Evolutionary conservation across 2,113 vertebrate genomes (phyloP), one percentile per base, ranked within the genome.

Genomic region (Brachionichthys hirsutus): DNA sequence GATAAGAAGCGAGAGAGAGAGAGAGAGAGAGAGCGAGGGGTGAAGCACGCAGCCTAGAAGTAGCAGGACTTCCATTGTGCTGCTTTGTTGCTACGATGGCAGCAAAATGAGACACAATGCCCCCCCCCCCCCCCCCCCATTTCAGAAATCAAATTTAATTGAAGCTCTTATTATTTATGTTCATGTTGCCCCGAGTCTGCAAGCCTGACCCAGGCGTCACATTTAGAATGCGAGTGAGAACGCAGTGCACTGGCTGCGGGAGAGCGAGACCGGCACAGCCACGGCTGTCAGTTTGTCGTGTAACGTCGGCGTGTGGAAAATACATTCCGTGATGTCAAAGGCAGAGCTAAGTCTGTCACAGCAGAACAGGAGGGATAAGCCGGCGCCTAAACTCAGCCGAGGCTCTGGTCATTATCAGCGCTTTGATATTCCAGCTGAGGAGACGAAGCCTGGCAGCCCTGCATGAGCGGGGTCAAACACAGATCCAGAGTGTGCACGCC

Each of bases 371-470:
- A 54, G 50, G 48, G 68, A 58, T 64, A 62, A 80, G 64, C 63
- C n/a, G 44, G 34, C 3, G 44, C 72, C 84, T 83, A 89, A 85
- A 86, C 81, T 89, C 90, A 89, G 85, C 58, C 51, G 17, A 58
- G 53, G 58, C 82, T 74, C 70, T 78, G 54, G 75, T 81, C 82
- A 70, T 88, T 87, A 91, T 90, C 89, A 34, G 57, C 30, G 50
- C 62, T 53, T 67, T 68, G 73, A 82, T 65, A 64, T 73, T 50
- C 40, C 45, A 78, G 63, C 66, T 70, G 59, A 74, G 66, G 69
- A 61, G 57, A 52, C 58, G 41, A 51, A 67, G 60, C 73, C 48
- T 62, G 75, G 74, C 64, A 50, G 42, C 30, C 11, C 19, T 2
- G 14, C 51, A 69, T 38, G 35, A 67, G 17, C 34, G 38, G 38